Conservation (phyloP, 2,797 vertebrate genomes). For the Eulemur rubriventer region DNA sequence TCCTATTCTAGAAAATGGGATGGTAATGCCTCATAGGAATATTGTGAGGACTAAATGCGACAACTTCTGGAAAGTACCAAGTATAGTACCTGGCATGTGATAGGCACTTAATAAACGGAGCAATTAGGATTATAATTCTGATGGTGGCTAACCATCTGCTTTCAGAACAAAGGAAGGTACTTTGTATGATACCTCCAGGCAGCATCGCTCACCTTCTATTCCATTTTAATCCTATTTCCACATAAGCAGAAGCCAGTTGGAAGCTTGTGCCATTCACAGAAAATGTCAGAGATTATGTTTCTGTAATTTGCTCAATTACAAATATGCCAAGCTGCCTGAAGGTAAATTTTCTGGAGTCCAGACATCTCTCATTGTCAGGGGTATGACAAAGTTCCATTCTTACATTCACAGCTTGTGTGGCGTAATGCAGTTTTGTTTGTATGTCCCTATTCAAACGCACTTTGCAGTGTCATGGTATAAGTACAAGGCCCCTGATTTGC, state of each 20-base stretch:
- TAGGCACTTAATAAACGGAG: not conserved
- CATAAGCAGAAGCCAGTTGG: not conserved
- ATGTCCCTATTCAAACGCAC: not conserved
- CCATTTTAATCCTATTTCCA: slow-evolving; percentile 52
- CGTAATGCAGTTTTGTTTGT: not conserved
- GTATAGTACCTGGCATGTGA: not conserved
- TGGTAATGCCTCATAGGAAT: not conserved
- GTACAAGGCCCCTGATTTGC: not conserved
- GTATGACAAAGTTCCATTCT: not conserved
- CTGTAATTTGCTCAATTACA: slow-evolving; percentile 60
- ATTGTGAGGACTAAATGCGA: not conserved
- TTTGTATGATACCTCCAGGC: not conserved
- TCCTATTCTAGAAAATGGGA: not conserved
- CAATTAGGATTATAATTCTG: not conserved
- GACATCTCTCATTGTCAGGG: not conserved
- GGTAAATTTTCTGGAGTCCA: slow-evolving; percentile 40
- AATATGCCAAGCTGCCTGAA: slow-evolving; percentile 39
- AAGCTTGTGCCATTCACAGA: slow-evolving; percentile 63
- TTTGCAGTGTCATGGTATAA: not conserved
- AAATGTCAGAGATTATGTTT: slow-evolving; percentile 48
- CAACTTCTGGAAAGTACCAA: not conserved
- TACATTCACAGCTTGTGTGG: not conserved
- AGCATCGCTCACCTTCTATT: not conserved
- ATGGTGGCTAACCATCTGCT: not conserved
- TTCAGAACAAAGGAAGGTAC: not conserved